phyloP scores from a whole-genome alignment of 2,113 vertebrate genomes.

The Globicephala melas region DNA sequence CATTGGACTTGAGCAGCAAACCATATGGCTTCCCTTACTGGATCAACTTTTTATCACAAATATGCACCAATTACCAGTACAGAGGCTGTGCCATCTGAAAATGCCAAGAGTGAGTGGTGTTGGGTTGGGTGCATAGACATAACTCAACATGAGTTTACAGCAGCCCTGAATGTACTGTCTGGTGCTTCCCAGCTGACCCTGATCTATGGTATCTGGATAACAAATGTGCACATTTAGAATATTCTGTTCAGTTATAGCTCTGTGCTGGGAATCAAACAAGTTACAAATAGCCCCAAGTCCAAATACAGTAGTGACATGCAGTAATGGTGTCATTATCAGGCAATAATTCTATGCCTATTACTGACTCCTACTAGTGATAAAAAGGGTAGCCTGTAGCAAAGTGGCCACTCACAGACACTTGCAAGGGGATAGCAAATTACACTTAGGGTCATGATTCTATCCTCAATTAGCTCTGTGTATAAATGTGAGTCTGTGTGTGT shows the following conservation, averaged over 20 bases:
- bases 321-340: slow-evolving; percentile 53
- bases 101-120: slow-evolving; percentile 49
- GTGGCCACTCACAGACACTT: background rate
- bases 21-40: slow-evolving; percentile 71
- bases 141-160: slow-evolving; percentile 64
- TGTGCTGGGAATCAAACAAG: slow-evolving; percentile 55
- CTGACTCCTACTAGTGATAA: slow-evolving; percentile 63
- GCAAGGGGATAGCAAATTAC: slow-evolving; percentile 14
- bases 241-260: slow-evolving; percentile 58
- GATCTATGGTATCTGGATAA: slow-evolving; percentile 69
- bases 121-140: slow-evolving; percentile 49
- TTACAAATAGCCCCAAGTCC: slow-evolving; percentile 67
- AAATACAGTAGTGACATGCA: slow-evolving; percentile 22
- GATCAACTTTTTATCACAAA: slow-evolving; percentile 61
- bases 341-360: slow-evolving; percentile 69
- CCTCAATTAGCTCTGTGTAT: slow-evolving; percentile 46
- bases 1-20: slow-evolving; percentile 63
- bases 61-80: slow-evolving; percentile 46
- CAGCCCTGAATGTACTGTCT: slow-evolving; percentile 36
- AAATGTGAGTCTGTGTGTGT: background rate
- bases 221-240: slow-evolving; percentile 67
- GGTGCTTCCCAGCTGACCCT: slow-evolving; percentile 64
- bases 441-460: background rate
- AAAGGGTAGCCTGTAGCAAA: slow-evolving; percentile 62
- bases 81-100: slow-evolving; percentile 45